phyloP scores from a whole-genome alignment of 2,888 invertebrate genomes.

The Onthophagus sagittarius region DNA sequence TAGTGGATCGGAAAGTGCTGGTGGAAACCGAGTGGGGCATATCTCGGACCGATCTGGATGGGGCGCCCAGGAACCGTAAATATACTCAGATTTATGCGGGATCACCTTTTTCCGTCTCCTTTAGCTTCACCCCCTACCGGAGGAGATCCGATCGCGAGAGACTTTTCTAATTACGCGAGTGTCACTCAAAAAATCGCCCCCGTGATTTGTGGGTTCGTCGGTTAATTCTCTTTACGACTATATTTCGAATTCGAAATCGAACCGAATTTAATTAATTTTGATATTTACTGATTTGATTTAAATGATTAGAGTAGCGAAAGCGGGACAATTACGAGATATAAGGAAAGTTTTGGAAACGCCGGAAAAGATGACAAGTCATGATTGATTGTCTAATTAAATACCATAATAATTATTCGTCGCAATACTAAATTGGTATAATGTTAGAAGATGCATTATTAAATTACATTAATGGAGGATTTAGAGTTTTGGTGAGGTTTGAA shows the following conservation, averaged over 20 bases:
- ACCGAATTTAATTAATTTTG: too few relatives aligned
- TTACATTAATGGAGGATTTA: too few relatives aligned
- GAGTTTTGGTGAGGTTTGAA: too few relatives aligned
- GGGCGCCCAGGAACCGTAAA: conserved; percentile 40
- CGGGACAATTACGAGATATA: too few relatives aligned
- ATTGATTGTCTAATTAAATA: too few relatives aligned
- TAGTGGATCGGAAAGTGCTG: conserved; percentile 36
- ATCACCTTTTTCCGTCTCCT: conserved; percentile 27
- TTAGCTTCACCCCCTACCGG: conserved; percentile 2
- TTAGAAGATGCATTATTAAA: too few relatives aligned
- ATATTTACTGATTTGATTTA: too few relatives aligned
- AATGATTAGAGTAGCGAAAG: too few relatives aligned
- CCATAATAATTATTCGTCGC: too few relatives aligned
- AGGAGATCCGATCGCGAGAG: conserved; percentile 21
- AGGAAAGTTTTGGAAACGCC: too few relatives aligned
- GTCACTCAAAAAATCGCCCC: conserved; percentile 33
- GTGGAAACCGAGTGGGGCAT: conserved; percentile 21
- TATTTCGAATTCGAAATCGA: conserved; percentile 6
- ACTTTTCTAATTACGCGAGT: conserved; percentile 33
- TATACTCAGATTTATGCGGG: conserved; percentile 47
- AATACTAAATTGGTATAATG: too few relatives aligned
- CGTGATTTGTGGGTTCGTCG: conserved; percentile 29
- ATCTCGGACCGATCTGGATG: conserved; percentile 47
- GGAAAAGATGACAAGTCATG: too few relatives aligned
- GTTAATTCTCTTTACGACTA: neutral